Evolutionary conservation across 2,888 invertebrate genomes (phyloP).

Genomic region (Apantesis nais): DNA sequence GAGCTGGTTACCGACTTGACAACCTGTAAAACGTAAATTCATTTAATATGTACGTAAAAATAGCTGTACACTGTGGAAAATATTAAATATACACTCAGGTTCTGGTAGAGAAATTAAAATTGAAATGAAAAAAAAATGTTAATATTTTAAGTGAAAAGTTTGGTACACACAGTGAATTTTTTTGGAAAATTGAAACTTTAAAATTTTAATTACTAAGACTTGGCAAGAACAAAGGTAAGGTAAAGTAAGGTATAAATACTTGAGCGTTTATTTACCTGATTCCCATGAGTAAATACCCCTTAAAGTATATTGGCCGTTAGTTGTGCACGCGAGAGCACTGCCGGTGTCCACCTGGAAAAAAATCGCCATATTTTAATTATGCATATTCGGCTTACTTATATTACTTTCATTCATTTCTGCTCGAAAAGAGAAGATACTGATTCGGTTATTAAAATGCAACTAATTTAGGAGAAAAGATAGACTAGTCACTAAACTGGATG

Average conservation of each 20-base stretch:
- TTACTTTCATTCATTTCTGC: no score
- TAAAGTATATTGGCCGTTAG: constrained; percentile 88
- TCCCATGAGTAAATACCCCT: constrained; percentile 92
- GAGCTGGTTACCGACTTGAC: constrained; percentile 83
- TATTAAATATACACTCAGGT: no score
- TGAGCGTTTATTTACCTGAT: constrained; percentile 79
- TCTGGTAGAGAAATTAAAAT: no score
- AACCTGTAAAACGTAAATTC: constrained; percentile 68
- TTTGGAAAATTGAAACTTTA: not conserved
- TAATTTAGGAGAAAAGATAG: not conserved
- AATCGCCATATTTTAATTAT: not conserved
- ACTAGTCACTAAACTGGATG: not conserved
- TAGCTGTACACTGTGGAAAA: no score
- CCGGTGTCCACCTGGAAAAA: constrained; percentile 88
- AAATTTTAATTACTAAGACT: not conserved
- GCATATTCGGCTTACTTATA: no score
- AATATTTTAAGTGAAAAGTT: no score
- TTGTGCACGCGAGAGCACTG: constrained; percentile 92
- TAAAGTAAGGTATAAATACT: not conserved
- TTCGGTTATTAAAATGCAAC: no score
- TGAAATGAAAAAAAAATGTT: no score
- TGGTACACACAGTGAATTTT: no score
- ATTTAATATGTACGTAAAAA: not conserved
- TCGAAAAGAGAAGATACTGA: not conserved
- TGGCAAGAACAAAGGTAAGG: not conserved